These are phyloP conservation scores for Sphecodes monilicornis DNA, from an alignment of 2,888 invertebrate species.

Conservation along the genomic window DNA sequence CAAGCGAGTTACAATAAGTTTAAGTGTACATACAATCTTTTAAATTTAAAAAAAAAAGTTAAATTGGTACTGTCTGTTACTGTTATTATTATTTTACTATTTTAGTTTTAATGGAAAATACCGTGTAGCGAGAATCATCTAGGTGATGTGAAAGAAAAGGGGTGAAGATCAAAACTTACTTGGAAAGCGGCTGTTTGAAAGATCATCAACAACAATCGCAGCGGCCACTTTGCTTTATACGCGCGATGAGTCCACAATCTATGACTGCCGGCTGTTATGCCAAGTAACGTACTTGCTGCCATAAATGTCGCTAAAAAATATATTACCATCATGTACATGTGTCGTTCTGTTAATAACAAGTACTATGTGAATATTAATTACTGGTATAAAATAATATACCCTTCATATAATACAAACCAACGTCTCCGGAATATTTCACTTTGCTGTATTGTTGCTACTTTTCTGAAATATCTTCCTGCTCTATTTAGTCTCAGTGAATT, in stretches of 20 bases:
- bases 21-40: too few relatives aligned
- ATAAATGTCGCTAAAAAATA: conserved; percentile 82
- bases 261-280: conserved; percentile 97
- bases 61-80: too few relatives aligned
- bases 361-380: neutral
- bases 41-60: too few relatives aligned
- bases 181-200: conserved; percentile 94
- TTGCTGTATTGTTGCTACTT: too few relatives aligned
- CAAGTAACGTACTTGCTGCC: conserved; percentile 92
- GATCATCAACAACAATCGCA: conserved; percentile 91
- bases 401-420: neutral
- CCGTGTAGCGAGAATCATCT: neutral
- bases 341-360: neutral
- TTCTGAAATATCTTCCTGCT: neutral
- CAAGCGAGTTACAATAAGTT: neutral
- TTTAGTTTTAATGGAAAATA: too few relatives aligned
- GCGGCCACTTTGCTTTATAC: conserved; percentile 95
- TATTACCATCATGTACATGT: neutral
- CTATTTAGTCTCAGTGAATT: too few relatives aligned
- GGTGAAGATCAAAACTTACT: conserved; percentile 79
- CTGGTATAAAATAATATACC: neutral
- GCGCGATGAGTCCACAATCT: conserved; percentile 96
- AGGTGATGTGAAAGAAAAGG: neutral
- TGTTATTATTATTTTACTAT: too few relatives aligned
- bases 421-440: neutral